A percentile compares a stretch with the other conserved stretches of the same genome.
Conservation (phyloP, 2,797 vertebrate genomes). For the Artibeus lituratus region DNA sequence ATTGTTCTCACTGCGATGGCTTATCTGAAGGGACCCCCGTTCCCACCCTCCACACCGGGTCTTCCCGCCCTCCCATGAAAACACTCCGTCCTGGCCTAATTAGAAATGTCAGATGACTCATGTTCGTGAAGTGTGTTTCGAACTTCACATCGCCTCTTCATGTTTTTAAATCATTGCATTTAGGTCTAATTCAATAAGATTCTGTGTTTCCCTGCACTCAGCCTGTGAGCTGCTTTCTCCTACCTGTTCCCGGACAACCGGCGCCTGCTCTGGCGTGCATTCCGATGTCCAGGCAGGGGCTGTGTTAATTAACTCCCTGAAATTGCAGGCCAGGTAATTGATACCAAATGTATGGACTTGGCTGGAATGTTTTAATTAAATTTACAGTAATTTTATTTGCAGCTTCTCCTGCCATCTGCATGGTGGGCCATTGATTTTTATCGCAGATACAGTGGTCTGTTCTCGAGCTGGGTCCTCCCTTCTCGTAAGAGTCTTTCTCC, state of each 20-base stretch:
- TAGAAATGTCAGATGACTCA: constrained; percentile 45
- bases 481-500: constrained; percentile 32
- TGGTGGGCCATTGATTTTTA: constrained; percentile 75
- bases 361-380: constrained; percentile 81
- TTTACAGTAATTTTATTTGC: constrained; percentile 81
- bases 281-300: constrained; percentile 46
- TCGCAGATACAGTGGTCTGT: constrained; percentile 56
- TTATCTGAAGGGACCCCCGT: background rate
- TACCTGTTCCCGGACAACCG: constrained; percentile 85
- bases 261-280: constrained; percentile 57
- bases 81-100: background rate
- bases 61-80: background rate
- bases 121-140: constrained; percentile 66
- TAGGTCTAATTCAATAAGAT: constrained; percentile 71
- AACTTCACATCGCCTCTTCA: constrained; percentile 58
- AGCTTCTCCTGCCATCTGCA: constrained; percentile 68
- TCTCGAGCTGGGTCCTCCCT: constrained; percentile 42
- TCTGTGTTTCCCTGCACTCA: constrained; percentile 73
- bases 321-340: constrained; percentile 80
- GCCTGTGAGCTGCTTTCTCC: constrained; percentile 66
- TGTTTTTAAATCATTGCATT: constrained; percentile 70
- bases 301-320: constrained; percentile 80
- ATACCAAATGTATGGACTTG: constrained; percentile 81
- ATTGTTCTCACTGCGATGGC: background rate
- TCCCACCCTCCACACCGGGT: background rate